Base-by-base conservation (phyloP, 2,888 invertebrate genomes). In the Ptychoptera contaminata region DNA sequence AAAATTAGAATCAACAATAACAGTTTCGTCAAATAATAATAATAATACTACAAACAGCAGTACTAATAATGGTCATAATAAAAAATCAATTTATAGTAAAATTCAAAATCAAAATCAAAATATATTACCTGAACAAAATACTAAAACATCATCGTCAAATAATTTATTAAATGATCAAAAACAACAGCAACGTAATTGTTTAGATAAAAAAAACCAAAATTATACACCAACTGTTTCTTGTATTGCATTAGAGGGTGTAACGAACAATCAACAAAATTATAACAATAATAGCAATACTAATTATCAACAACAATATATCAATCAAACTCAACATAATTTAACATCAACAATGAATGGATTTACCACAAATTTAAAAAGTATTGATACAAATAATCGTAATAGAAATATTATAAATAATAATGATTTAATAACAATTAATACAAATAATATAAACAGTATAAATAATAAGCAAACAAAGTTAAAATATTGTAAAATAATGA, bases 1-100 rank as follows among this genome's bases (percentile, higher is more conserved):
- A 8, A 48, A 48, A 35, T 31, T 48, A 31, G 48, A 49, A 10
- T 40, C 38, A 35, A 16, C 48, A 37, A 42, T 49, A 29, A 46
- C 38, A 1, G 44, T 49, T 14, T 40, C 42, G 29, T 35, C 49
- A 15, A 16, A 34, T 34, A 34, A n/a, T 10, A 34, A 34, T 34
- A 34, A 34, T n/a, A n/a, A 10, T n/a, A n/a, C 15, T 14, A 23
- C 5, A 1, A 35, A 29, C 38, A 16, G 5, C 11, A 39, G 30
- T 36, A 3, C 6, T 12, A 14, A 11, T 16, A 41, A 29, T n/a
- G 31, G 23, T 15, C 16, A 37, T 16, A 40, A n/a, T 40, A 32
- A 35, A 15, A 5, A 29, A 23, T 29, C 37, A 9, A 40, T 14
- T 34, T 37, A 43, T 31, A 40, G 10, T 11, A 49, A 46, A 37